Conservation (phyloP, 2,797 vertebrate genomes). For the Hephaestus fuliginosus region DNA sequence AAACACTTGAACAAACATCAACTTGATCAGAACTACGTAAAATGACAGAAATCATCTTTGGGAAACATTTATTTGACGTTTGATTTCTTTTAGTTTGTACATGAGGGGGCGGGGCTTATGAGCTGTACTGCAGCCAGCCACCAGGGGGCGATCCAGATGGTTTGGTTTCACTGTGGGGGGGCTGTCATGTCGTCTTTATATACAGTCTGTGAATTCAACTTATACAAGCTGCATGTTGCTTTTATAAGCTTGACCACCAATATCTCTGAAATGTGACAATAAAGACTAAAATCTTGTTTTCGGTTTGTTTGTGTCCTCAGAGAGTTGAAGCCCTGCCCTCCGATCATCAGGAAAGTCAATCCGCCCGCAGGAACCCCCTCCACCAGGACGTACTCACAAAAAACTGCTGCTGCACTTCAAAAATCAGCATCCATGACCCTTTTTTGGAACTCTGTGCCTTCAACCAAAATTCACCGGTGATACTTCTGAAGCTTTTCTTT, state of each 20-base stretch:
- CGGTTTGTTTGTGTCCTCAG: constrained; percentile 48
- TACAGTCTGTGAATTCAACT: too few relatives aligned
- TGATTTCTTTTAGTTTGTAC: too few relatives aligned
- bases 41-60: too few relatives aligned
- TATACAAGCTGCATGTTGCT: background rate
- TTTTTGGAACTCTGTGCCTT: constrained; percentile 84
- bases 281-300: background rate
- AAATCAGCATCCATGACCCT: constrained; percentile 42
- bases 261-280: background rate
- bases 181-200: too few relatives aligned
- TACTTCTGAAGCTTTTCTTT: constrained; percentile 43
- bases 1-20: too few relatives aligned
- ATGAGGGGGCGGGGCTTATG: too few relatives aligned
- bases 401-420: constrained; percentile 51
- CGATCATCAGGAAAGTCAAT: constrained; percentile 56
- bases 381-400: background rate
- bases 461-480: constrained; percentile 71
- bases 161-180: too few relatives aligned
- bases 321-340: constrained; percentile 63
- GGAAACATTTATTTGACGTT: too few relatives aligned
- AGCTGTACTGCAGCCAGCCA: too few relatives aligned
- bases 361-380: constrained; percentile 12
- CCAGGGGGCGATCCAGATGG: too few relatives aligned
- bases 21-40: too few relatives aligned
- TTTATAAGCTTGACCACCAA: background rate